phyloP scores from a whole-genome alignment of 2,888 invertebrate genomes.

The Tenthredo amoena region DNA sequence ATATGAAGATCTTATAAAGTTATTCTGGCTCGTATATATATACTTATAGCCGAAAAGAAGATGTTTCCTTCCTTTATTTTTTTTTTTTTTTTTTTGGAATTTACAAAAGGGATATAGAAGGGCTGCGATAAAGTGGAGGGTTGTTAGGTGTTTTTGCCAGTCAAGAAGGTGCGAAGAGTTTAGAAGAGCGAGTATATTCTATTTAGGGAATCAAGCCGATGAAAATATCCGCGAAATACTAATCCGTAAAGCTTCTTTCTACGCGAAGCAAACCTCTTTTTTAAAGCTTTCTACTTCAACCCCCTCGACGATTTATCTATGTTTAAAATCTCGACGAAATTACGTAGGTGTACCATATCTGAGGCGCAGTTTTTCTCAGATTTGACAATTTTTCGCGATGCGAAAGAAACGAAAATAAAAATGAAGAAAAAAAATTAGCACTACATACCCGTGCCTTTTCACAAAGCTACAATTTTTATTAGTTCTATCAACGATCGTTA shows the following conservation, averaged over 20 bases:
- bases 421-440: background rate
- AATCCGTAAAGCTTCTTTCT: slow-evolving; percentile 33
- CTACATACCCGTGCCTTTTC: too few relatives aligned
- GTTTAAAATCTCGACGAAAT: background rate
- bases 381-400: background rate
- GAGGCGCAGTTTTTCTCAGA: background rate
- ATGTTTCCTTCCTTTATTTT: background rate
- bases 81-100: slow-evolving; percentile 24
- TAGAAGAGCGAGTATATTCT: slow-evolving; percentile 29
- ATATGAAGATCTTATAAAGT: background rate
- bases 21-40: background rate
- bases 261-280: background rate
- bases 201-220: slow-evolving; percentile 35
- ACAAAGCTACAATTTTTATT: background rate
- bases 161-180: background rate
- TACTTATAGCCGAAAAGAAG: background rate
- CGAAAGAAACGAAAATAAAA: background rate
- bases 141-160: slow-evolving; percentile 44
- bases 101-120: slow-evolving; percentile 25
- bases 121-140: slow-evolving; percentile 48
- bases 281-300: background rate
- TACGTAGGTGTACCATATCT: background rate
- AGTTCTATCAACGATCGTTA: background rate
- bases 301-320: background rate
- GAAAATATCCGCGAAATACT: slow-evolving; percentile 46